phyloP scores from a whole-genome alignment of 2,888 invertebrate genomes.

The Dugesia japonica region DNA sequence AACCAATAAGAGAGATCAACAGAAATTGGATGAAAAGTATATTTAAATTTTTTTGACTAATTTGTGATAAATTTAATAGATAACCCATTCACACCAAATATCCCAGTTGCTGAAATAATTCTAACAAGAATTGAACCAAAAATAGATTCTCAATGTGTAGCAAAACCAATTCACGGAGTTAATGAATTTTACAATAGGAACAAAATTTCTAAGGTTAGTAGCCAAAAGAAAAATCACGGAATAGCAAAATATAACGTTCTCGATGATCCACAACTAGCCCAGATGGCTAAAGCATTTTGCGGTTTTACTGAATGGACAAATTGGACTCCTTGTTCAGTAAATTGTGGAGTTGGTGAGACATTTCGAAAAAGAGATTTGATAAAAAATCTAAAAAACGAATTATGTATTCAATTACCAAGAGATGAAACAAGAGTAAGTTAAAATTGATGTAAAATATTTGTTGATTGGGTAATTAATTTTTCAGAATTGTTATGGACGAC shows the following conservation, averaged over 20 bases:
- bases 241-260: conserved; percentile 9
- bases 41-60: not conserved
- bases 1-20: conserved; percentile 28
- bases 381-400: conserved; percentile 25
- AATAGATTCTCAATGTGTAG: conserved; percentile 21
- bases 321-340: conserved; percentile 66
- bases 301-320: conserved; percentile 64
- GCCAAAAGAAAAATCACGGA: not conserved
- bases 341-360: conserved; percentile 59
- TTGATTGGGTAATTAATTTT: no score
- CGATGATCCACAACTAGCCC: conserved; percentile 20
- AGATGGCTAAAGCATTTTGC: conserved; percentile 38
- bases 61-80: not conserved
- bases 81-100: conserved; percentile 25
- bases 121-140: conserved; percentile 13
- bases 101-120: conserved; percentile 23
- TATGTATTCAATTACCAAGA: conserved; percentile 26
- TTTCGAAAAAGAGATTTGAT: conserved; percentile 37
- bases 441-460: no score
- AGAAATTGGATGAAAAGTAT: not conserved
- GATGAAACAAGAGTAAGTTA: not conserved
- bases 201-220: not conserved
- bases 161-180: not conserved
- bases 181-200: not conserved
- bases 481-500: conserved; percentile 20